Conservation (phyloP, 2,113 vertebrate species). For the Dicentrarchus labrax region DNA sequence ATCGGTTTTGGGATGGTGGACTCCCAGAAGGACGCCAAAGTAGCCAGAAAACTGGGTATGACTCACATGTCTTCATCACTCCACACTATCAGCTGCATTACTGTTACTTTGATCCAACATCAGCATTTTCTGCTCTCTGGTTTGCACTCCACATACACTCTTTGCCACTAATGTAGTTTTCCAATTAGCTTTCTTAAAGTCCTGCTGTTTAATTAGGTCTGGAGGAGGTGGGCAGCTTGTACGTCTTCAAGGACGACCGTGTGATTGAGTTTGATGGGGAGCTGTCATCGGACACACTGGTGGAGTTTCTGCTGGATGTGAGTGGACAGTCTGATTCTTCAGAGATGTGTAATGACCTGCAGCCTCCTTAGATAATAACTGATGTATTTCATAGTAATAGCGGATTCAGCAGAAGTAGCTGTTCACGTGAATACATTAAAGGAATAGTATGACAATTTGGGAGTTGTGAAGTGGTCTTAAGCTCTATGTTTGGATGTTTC, state of each 20-base stretch:
- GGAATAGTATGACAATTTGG: background rate
- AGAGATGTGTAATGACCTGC: background rate
- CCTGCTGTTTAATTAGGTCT: constrained; percentile 84
- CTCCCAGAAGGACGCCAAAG: constrained; percentile 92
- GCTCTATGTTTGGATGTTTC: too few species aligned
- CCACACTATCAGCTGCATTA: background rate
- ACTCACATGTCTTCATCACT: background rate
- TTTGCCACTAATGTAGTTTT: background rate
- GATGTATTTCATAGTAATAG: constrained; percentile 12
- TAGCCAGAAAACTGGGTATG: constrained; percentile 95
- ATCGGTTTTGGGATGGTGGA: constrained; percentile 96
- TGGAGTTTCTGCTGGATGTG: constrained; percentile 97
- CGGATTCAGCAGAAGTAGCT: background rate
- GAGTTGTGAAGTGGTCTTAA: too few species aligned
- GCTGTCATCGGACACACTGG: constrained; percentile 93
- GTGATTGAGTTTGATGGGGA: constrained; percentile 97
- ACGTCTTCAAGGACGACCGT: constrained; percentile 93
- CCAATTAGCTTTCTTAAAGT: background rate
- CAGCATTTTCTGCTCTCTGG: background rate
- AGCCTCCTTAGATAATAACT: constrained; percentile 4
- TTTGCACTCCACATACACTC: background rate
- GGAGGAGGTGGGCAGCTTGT: constrained; percentile 93
- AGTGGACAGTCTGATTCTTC: constrained; percentile 68
- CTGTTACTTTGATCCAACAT: background rate
- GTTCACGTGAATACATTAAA: background rate